Base-by-base conservation (phyloP, 2,888 invertebrate genomes). In the Aphidius colemani region DNA sequence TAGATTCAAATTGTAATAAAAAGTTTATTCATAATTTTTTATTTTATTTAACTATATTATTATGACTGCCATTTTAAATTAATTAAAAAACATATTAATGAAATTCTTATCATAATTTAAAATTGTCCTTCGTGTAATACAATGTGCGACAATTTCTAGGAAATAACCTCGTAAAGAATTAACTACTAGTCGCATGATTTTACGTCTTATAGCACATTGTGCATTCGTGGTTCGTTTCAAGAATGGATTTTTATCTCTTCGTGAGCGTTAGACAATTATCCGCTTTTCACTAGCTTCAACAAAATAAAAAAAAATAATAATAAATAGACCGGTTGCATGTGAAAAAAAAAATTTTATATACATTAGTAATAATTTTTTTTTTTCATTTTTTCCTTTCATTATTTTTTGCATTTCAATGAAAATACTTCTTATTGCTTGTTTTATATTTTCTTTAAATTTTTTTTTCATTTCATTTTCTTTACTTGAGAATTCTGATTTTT, bases 141-240 rank as follows among this genome's bases (percentile, higher is more conserved):
- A 44, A 67, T 69, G 13, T 67, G 66, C 60, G 59, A 58, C 59
- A 58, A 64, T 57, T 61, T 63, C 60, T 64, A 65, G 64, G 65
- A 67, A 70, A 70, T 67, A 67, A 67, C 56, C 59, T 70, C 59
- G 65, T 66, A 67, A 70, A 67, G 61, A 67, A 64, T 70, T 66
- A 70, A 70, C 67, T 67, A 66, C 67, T 49, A 53, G 45, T 18
- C 39, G 40, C 13, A 30, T 49, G 10, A 44, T 53, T 50, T 61
- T 44, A 51, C n/a, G 39, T 53, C 53, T 39, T 45, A 59, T 56
- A 11, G n/a, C 45, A 41, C 48, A 13, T 48, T 56, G 3, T 30
- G 5, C 30, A 30, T 63, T 49, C 49, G n/a, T 8, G 56, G 48
- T 46, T 55, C 56, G 43, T 40, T 45, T 61, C 43, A n/a, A n/a